Conservation (phyloP, 2,888 invertebrate genomes). For the Coleophora flavipennella region DNA sequence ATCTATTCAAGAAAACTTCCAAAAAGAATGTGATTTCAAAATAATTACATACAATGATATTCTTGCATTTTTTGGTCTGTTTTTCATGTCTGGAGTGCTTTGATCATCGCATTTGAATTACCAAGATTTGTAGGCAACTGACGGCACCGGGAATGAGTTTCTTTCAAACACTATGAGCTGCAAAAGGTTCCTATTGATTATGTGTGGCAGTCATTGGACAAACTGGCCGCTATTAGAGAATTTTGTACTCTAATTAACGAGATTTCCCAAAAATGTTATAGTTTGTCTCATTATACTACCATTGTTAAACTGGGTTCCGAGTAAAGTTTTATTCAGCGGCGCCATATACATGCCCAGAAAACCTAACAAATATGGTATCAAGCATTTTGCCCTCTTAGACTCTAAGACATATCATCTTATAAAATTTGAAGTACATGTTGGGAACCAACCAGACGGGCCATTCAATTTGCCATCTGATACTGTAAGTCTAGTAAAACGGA, state of each 20-base stretch:
- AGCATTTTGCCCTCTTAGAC: constrained; percentile 7
- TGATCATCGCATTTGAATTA: constrained; percentile 9
- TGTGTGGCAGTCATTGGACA: constrained; percentile 3
- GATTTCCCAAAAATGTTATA: constrained; percentile 6
- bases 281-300: constrained; percentile 6
- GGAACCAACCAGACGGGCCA: constrained; percentile 10
- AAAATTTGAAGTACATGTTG: constrained; percentile 10
- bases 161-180: constrained; percentile 5
- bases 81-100: constrained; percentile 8
- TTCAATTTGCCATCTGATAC: constrained; percentile 5
- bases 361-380: constrained; percentile 10
- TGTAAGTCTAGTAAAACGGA: constrained; percentile 4
- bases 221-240: constrained; percentile 8
- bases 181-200: constrained; percentile 7
- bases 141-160: constrained; percentile 8
- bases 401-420: constrained; percentile 7
- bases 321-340: constrained; percentile 7
- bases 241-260: constrained; percentile 5
- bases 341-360: constrained; percentile 9
- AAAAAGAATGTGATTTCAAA: constrained; percentile 7
- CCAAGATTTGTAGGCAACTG: constrained; percentile 9
- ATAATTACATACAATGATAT: constrained; percentile 5
- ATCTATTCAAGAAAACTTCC: constrained; percentile 5
- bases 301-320: constrained; percentile 9
- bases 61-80: constrained; percentile 6